These are phyloP conservation scores for Scalopus aquaticus DNA, from an alignment of 2,113 vertebrate species.

Conservation along the genomic window DNA sequence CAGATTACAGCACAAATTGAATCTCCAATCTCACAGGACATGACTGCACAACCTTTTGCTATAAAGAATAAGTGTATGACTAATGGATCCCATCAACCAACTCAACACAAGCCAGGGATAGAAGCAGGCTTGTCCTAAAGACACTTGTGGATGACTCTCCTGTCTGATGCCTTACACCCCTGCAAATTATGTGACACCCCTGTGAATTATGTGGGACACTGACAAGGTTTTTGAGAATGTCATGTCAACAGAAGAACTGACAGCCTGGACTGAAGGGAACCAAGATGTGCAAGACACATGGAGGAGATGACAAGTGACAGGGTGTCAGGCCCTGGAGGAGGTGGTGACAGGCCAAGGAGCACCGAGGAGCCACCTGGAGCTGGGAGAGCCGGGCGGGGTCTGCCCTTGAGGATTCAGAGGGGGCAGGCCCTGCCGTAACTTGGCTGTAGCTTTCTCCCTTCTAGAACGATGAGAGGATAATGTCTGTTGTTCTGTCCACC, in stretches of 20 bases:
- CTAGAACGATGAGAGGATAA: background rate
- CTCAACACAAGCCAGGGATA: background rate
- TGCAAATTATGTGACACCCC: background rate
- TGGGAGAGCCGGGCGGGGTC: background rate
- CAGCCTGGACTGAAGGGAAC: background rate
- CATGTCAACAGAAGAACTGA: background rate
- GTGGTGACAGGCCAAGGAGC: background rate
- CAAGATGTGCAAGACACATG: background rate
- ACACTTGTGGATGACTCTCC: background rate
- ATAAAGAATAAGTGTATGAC: background rate
- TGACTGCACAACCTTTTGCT: background rate
- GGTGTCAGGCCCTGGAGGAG: background rate
- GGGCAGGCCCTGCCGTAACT: background rate
- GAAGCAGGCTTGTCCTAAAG: background rate
- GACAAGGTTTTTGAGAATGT: background rate
- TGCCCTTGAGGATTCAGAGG: background rate
- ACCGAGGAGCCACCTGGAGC: background rate
- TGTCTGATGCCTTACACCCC: background rate
- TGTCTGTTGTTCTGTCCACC: background rate
- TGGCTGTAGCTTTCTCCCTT: background rate
- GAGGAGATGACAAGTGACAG: background rate
- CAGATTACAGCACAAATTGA: background rate
- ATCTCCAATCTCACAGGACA: background rate
- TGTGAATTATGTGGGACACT: background rate
- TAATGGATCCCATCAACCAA: background rate